These are phyloP conservation scores for Peromyscus eremicus DNA, from an alignment of 2,797 vertebrate species.

Conservation along the genomic window DNA sequence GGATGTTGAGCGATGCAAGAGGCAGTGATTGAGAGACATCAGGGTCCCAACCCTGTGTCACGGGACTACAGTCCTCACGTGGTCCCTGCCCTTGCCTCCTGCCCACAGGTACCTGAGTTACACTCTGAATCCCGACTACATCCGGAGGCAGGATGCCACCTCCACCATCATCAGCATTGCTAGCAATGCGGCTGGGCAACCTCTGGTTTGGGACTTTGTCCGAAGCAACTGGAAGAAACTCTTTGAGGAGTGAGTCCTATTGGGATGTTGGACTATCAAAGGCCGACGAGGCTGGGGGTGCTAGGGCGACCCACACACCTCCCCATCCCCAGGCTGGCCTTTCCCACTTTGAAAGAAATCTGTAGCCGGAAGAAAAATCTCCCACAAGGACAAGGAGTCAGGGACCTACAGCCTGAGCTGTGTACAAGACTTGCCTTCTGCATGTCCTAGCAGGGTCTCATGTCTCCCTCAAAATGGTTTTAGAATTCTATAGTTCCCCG, in stretches of 20 bases:
- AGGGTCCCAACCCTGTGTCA: not conserved
- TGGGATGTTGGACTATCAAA: fast-evolving
- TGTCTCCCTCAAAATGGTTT: not conserved
- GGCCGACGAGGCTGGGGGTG: fast-evolving
- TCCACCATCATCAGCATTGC: conserved; percentile 92
- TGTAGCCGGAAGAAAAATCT: too few species aligned
- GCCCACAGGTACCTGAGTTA: conserved; percentile 93
- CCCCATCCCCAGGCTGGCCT: fast-evolving
- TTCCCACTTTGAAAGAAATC: not conserved
- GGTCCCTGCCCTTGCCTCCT: not conserved
- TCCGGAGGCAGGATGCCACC: conserved; percentile 95
- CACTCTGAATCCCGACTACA: conserved; percentile 90
- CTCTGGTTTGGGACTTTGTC: conserved; percentile 95
- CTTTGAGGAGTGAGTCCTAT: conserved; percentile 91
- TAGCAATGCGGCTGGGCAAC: conserved; percentile 92
- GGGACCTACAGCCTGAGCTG: not conserved
- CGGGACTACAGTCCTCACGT: not conserved
- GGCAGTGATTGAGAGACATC: not conserved
- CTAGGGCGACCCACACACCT: not conserved
- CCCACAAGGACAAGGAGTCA: not conserved
- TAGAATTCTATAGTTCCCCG: not conserved
- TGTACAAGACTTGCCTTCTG: not conserved
- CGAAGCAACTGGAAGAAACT: conserved; percentile 90
- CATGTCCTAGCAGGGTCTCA: too few species aligned
- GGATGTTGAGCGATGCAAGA: fast-evolving